A percentile compares a stretch with the other conserved stretches of the same genome.
phyloP scores from a whole-genome alignment of 1,140 invertebrate species.

The Panonychus citri region DNA sequence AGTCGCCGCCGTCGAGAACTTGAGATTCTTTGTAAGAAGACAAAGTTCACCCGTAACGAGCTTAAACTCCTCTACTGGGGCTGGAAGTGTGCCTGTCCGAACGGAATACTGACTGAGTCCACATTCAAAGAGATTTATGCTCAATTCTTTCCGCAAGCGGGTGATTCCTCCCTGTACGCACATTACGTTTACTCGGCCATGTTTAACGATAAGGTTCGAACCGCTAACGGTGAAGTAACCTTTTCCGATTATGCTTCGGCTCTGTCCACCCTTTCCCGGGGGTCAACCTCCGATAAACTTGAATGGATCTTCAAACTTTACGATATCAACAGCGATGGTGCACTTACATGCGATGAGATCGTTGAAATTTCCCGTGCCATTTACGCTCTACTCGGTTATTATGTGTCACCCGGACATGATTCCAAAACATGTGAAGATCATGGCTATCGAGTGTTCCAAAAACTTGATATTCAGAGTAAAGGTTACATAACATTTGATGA shows the following conservation, averaged over 20 bases:
- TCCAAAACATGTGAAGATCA: slow-evolving; percentile 8
- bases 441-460: slow-evolving; percentile 6
- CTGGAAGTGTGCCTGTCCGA: slow-evolving; percentile 47
- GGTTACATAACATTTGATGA: slow-evolving; percentile 14
- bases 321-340: slow-evolving; percentile 20
- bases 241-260: slow-evolving; percentile 1
- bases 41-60: slow-evolving; percentile 28
- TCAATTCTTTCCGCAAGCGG: slow-evolving; percentile 78
- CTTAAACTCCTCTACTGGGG: slow-evolving; percentile 33
- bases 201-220: not conserved
- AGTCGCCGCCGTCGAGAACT: slow-evolving; percentile 16
- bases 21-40: slow-evolving; percentile 27
- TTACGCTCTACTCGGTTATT: slow-evolving; percentile 54
- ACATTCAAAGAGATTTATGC: slow-evolving; percentile 76
- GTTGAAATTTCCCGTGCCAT: slow-evolving; percentile 60
- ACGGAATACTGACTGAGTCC: slow-evolving; percentile 68
- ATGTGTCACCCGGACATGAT: slow-evolving; percentile 10
- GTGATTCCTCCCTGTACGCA: slow-evolving; percentile 32
- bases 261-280: slow-evolving; percentile 13
- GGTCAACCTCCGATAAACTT: slow-evolving; percentile 31
- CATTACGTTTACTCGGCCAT: slow-evolving; percentile 26
- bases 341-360: slow-evolving; percentile 44
- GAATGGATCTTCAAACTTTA: slow-evolving; percentile 21
- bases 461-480: slow-evolving; percentile 10
- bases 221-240: slow-evolving; percentile 19